Evolutionary conservation across 2,888 invertebrate species (phyloP).

Genomic region (Lissonota sp.): DNA sequence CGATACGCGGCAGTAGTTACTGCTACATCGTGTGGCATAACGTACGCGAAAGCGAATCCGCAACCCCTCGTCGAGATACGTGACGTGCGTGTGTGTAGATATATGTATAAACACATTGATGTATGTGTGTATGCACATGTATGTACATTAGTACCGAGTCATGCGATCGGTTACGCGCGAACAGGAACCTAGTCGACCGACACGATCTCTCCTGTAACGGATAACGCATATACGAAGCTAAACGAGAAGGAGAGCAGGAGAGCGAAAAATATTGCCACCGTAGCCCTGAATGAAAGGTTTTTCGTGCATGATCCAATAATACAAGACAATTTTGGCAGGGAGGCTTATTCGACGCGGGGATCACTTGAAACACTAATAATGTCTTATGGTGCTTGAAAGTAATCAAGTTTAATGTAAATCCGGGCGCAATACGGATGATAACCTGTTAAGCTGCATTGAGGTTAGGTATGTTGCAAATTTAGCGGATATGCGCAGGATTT

Average conservation of each 20-base stretch:
- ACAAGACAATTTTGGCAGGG: too few species aligned
- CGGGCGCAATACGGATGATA: too few species aligned
- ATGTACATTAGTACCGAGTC: conserved; percentile 28
- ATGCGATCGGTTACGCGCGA: conserved; percentile 58
- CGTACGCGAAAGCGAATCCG: conserved; percentile 42
- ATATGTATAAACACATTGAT: background rate
- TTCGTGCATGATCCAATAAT: background rate
- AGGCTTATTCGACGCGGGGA: too few species aligned
- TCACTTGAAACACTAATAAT: too few species aligned
- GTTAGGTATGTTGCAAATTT: too few species aligned
- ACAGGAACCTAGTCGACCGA: conserved; percentile 52
- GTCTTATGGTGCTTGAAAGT: too few species aligned
- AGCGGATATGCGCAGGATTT: too few species aligned
- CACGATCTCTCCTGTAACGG: conserved; percentile 54
- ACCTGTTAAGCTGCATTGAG: too few species aligned
- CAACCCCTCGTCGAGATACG: conserved; percentile 49
- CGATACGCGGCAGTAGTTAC: conserved; percentile 59
- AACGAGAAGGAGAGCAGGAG: background rate
- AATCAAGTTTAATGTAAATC: too few species aligned
- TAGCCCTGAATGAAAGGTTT: background rate
- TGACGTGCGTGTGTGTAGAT: conserved; percentile 50
- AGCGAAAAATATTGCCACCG: background rate
- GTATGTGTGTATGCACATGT: conserved; percentile 3
- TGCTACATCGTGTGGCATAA: conserved; percentile 50
- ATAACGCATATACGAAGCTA: conserved; percentile 30